Base-by-base conservation (phyloP, 1,140 invertebrate genomes). In the Eubasilissa regina region DNA sequence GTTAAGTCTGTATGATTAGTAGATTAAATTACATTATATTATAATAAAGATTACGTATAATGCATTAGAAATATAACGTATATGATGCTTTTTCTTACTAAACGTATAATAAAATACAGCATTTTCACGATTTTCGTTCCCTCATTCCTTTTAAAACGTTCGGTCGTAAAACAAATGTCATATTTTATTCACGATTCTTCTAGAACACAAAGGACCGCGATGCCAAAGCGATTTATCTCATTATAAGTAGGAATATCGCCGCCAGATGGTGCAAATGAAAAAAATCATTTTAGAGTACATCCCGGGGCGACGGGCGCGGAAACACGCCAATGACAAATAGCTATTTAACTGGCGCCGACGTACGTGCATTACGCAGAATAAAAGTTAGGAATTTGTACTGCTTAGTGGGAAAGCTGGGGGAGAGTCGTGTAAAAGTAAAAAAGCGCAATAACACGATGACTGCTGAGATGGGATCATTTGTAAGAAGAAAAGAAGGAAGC, bases 371-470 rank as follows among this genome's bases (percentile, higher is more conserved):
- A 82, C 78, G 75, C 51, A 68, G 78, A 81, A 81, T 81, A 81
- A 81, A 80, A 75, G 80, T 77, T 58, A 78, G 75, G 75, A 80
- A 82, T 82, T 81, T 81, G 80, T 81, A 81, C 77, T 64, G 75
- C 80, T 79, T 81, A 79, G 74, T 64, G 77, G 62, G 43, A 43
- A 88, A 85, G 85, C 83, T 85, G 83, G 85, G 86, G 87, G 86
- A 85, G 83, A 85, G 87, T 86, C 87, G 83, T 85, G 85, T 85
- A 83, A 84, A 86, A 85, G 84, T 85, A 86, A 85, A 87, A 85
- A 86, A 87, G 78, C 55, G 72, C 77, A 80, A 82, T 80, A 80
- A 82, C 81, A 80, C 76, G 81, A 82, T 80, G 81, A 82, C 81
- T 82, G 64, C 72, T 62, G 56, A 73, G 76, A 81, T 75, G 51